These are phyloP conservation scores for Tenthredo distinguenda DNA, from an alignment of 2,888 invertebrate genomes.

Conservation along the genomic window DNA sequence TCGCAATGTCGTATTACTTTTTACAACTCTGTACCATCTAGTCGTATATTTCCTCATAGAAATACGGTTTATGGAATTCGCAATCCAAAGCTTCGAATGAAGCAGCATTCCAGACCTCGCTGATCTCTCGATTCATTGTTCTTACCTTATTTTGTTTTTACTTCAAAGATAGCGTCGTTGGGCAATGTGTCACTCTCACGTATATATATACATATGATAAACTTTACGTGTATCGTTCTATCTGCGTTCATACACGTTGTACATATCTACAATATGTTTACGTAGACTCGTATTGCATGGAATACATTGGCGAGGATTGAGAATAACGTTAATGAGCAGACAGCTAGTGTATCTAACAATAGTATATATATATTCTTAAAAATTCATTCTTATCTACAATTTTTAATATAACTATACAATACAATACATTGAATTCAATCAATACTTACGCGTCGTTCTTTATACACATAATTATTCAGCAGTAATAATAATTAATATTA, in stretches of 20 bases:
- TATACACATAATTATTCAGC: neutral
- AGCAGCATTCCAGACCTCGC: neutral
- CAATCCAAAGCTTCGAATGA: neutral
- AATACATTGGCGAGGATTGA: neutral
- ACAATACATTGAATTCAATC: neutral
- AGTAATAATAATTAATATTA: neutral
- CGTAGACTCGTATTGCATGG: neutral
- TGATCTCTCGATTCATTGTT: neutral
- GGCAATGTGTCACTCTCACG: neutral
- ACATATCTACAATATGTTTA: neutral
- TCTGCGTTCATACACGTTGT: neutral
- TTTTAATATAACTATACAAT: conserved; percentile 3
- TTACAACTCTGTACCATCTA: neutral
- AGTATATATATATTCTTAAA: neutral
- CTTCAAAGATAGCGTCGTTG: neutral
- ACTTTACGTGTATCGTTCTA: neutral
- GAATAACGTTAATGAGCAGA: neutral
- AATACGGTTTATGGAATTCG: neutral
- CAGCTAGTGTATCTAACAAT: neutral
- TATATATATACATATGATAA: neutral
- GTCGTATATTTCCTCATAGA: neutral
- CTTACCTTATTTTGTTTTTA: neutral
- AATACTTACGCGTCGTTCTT: neutral
- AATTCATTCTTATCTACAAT: conserved; percentile 16
- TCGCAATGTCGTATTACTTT: neutral